These are phyloP conservation scores for Zaprionus davidi DNA, from an alignment of 1,140 invertebrate species.

Conservation along the genomic window DNA sequence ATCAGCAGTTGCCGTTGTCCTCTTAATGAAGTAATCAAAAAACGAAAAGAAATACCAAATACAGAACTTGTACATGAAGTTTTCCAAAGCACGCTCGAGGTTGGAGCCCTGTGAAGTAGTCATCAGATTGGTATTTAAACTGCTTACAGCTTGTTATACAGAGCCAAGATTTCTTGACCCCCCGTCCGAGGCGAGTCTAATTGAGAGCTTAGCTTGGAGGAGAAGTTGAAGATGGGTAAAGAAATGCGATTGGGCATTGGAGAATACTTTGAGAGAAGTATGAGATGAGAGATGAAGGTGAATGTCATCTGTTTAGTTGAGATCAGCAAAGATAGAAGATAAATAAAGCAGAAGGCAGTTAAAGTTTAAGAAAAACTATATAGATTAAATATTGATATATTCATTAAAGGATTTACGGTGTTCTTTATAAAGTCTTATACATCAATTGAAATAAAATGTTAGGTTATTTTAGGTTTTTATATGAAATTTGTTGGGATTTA, in stretches of 20 bases:
- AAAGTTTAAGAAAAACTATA: no score
- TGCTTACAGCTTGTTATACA: conserved; percentile 42
- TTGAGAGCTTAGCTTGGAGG: not conserved
- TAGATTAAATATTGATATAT: no score
- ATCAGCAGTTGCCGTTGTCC: conserved; percentile 71
- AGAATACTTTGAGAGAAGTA: not conserved
- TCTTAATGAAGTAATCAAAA: conserved; percentile 81
- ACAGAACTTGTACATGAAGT: conserved; percentile 24
- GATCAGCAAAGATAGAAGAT: no score
- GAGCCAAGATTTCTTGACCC: conserved; percentile 37
- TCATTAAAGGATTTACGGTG: no score
- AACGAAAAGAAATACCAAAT: not conserved
- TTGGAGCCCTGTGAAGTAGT: conserved; percentile 30
- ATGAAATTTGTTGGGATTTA: no score
- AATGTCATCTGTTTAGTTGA: not conserved
- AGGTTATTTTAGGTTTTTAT: no score
- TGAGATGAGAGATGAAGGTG: not conserved
- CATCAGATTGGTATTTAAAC: conserved; percentile 44
- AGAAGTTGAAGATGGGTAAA: not conserved
- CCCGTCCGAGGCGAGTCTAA: no score
- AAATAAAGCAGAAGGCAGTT: no score
- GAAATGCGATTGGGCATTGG: not conserved
- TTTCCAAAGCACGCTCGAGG: conserved; percentile 8
- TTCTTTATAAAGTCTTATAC: no score
- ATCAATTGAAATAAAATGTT: no score